phyloP scores from a whole-genome alignment of 2,797 vertebrate species.

The Antrozous pallidus region DNA sequence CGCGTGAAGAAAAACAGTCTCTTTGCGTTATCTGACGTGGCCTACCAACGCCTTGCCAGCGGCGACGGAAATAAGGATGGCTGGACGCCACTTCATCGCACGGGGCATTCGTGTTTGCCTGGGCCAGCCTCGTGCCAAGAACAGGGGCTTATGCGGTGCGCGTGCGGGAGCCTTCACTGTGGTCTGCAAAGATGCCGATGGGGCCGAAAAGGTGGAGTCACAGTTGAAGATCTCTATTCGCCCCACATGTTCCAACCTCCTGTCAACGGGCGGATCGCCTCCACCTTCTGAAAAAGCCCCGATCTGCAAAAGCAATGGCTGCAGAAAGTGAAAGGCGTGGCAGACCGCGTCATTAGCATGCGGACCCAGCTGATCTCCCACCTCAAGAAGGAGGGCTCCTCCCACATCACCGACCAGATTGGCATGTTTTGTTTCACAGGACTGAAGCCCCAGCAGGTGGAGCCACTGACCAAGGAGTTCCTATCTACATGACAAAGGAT shows the following conservation, averaged over 20 bases:
- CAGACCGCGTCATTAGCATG: slow-evolving; percentile 96
- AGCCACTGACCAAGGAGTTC: slow-evolving; percentile 94
- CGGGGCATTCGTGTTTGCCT: slow-evolving; percentile 93
- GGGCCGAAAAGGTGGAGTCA: slow-evolving; percentile 96
- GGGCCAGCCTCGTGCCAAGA: slow-evolving; percentile 97
- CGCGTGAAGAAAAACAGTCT: slow-evolving; percentile 94
- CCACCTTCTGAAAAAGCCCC: slow-evolving; percentile 90
- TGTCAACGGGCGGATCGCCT: slow-evolving; percentile 91
- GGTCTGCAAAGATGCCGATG: slow-evolving; percentile 91
- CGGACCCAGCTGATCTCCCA: slow-evolving; percentile 92
- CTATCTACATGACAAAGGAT: slow-evolving; percentile 98
- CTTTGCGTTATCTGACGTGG: slow-evolving; percentile 97
- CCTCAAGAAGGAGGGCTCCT: slow-evolving; percentile 94
- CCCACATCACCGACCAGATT: slow-evolving; percentile 94
- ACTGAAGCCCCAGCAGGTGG: slow-evolving; percentile 96
- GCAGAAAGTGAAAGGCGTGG: slow-evolving; percentile 94
- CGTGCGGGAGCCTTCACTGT: slow-evolving; percentile 95
- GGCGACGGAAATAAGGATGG: slow-evolving; percentile 95
- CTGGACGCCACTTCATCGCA: slow-evolving; percentile 95
- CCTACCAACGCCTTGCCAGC: slow-evolving; percentile 98
- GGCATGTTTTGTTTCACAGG: slow-evolving; percentile 99
- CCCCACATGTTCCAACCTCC: slow-evolving; percentile 98
- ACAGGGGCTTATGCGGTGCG: slow-evolving; percentile 98
- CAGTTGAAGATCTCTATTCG: slow-evolving; percentile 98
- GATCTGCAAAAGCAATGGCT: slow-evolving; percentile 86